These are phyloP conservation scores for Lasioglossum pauxillum DNA, from an alignment of 2,888 invertebrate species.

Conservation along the genomic window DNA sequence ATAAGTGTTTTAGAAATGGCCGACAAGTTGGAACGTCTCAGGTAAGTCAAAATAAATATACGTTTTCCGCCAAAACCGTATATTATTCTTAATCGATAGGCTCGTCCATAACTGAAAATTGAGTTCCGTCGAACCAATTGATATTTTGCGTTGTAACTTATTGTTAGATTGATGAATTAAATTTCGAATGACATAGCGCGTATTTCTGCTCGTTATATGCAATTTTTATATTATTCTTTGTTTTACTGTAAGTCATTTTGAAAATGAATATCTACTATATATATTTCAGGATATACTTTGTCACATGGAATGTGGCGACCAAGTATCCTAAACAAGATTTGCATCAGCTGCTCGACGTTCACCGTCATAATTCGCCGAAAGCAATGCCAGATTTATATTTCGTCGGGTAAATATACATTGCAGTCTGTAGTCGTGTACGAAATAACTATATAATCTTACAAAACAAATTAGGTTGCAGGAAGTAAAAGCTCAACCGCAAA, in stretches of 20 bases:
- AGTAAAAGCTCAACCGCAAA: slow-evolving; percentile 94
- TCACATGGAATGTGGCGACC: slow-evolving; percentile 96
- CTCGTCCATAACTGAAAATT: neutral
- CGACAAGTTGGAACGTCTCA: slow-evolving; percentile 53
- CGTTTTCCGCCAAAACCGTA: neutral
- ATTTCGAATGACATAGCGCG: slow-evolving; percentile 5
- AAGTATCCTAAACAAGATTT: slow-evolving; percentile 91
- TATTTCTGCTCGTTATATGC: neutral
- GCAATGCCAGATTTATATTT: slow-evolving; percentile 93
- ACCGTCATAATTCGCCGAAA: slow-evolving; percentile 87
- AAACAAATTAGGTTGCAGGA: slow-evolving; percentile 90
- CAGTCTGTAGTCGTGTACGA: slow-evolving; percentile 81
- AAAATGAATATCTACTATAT: neutral
- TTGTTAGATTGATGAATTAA: slow-evolving; percentile 29
- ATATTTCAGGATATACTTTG: slow-evolving; percentile 90
- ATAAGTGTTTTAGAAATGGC: slow-evolving; percentile 57
- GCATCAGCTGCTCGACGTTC: slow-evolving; percentile 89
- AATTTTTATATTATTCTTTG: neutral
- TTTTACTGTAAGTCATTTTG: neutral
- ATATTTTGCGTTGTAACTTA: neutral
- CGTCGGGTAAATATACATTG: slow-evolving; percentile 88
- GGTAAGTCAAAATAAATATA: slow-evolving; percentile 53
- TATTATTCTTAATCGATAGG: neutral
- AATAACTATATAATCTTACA: neutral
- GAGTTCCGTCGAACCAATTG: neutral